A percentile compares a stretch with the other conserved stretches of the same genome.
These are phyloP conservation scores for Catocala sponsa DNA, from an alignment of 2,888 invertebrate genomes.

Conservation along the genomic window DNA sequence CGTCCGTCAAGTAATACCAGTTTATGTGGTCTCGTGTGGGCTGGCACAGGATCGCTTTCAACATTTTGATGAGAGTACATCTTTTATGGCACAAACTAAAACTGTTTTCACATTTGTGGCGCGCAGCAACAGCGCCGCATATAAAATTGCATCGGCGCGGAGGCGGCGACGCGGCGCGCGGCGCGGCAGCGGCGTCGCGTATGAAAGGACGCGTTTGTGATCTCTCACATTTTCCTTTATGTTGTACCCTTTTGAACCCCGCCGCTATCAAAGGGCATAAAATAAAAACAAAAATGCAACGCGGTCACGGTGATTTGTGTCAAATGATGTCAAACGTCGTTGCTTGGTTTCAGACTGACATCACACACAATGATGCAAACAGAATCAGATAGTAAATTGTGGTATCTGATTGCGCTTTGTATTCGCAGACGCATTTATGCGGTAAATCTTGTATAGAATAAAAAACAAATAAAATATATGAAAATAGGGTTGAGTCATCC, in stretches of 20 bases:
- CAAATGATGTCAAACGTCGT: conserved; percentile 43
- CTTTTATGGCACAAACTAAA: conserved; percentile 48
- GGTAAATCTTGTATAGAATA: conserved; percentile 17
- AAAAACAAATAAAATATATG: conserved; percentile 9
- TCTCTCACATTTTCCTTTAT: conserved; percentile 46
- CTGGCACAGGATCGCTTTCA: conserved; percentile 53
- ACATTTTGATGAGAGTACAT: conserved; percentile 49
- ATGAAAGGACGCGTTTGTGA: conserved; percentile 35
- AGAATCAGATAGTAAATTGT: conserved; percentile 23
- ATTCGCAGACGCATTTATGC: conserved; percentile 17
- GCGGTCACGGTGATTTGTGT: conserved; percentile 46
- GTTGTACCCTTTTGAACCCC: conserved; percentile 38
- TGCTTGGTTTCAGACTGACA: conserved; percentile 24
- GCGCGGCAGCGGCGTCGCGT: conserved; percentile 19
- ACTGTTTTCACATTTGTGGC: conserved; percentile 43
- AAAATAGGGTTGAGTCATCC: conserved; percentile 7
- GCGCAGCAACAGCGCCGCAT: conserved; percentile 17
- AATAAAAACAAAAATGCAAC: conserved; percentile 46
- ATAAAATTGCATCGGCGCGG: conserved; percentile 29
- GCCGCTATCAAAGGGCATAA: conserved; percentile 38
- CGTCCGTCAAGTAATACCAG: conserved; percentile 58
- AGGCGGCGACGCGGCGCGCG: conserved; percentile 8
- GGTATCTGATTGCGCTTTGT: conserved; percentile 21
- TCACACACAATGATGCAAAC: conserved; percentile 17
- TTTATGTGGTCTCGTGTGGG: conserved; percentile 57